Evolutionary conservation across 92 coral and sea anemone species (phyloP).

Genomic region (Epizoanthus scotinus): DNA sequence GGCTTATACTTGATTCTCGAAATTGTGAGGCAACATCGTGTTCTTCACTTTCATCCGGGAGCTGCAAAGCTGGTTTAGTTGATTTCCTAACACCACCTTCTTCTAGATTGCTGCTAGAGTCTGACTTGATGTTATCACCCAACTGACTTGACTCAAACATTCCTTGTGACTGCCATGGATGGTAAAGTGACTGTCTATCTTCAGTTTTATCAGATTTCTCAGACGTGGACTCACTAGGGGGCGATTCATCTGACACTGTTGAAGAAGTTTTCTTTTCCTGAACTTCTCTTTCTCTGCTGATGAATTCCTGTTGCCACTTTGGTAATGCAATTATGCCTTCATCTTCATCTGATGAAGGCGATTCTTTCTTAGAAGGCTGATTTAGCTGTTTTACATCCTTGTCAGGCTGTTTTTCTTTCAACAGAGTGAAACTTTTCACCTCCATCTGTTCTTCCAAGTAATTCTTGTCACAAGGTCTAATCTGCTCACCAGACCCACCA

Average conservation of each 20-base stretch:
- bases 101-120: not conserved
- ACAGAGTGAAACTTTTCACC: not conserved
- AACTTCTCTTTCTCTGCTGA: constrained; percentile 25
- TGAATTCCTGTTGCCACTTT: constrained; percentile 53
- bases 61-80: constrained; percentile 10
- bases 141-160: not conserved
- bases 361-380: not conserved
- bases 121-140: not conserved
- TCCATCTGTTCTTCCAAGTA: not conserved
- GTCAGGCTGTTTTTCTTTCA: not conserved
- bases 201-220: constrained; percentile 40
- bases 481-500: not conserved
- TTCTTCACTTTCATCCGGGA: constrained; percentile 11
- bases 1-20: not conserved
- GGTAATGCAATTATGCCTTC: constrained; percentile 41
- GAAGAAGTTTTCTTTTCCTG: constrained; percentile 30
- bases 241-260: not conserved
- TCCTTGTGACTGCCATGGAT: constrained; percentile 36
- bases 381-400: constrained; percentile 10
- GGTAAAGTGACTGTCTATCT: not conserved
- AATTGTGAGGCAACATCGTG: not conserved
- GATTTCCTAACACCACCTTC: not conserved
- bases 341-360: constrained; percentile 15
- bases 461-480: constrained; percentile 8
- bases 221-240: constrained; percentile 2